Conservation (phyloP, 2,888 invertebrate species). For the Caenorhabditis panamensis region DNA sequence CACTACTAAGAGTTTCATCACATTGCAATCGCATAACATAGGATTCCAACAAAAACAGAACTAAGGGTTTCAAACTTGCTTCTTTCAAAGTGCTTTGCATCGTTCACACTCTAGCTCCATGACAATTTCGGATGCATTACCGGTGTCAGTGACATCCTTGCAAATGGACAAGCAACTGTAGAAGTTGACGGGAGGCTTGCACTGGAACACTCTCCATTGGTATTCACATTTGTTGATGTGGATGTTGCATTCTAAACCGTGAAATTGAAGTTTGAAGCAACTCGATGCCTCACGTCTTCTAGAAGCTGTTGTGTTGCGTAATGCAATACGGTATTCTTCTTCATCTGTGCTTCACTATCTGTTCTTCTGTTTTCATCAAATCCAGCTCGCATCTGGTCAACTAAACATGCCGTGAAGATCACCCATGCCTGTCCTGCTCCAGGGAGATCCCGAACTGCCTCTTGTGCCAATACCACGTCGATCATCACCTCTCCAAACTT, state of each 20-base stretch:
- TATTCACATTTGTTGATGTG: not conserved
- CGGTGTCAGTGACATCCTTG: constrained; percentile 39
- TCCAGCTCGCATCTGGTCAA: constrained; percentile 79
- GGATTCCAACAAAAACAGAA: no score
- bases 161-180: constrained; percentile 26
- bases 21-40: no score
- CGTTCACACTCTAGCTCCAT: no score
- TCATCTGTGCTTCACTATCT: constrained; percentile 61
- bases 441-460: constrained; percentile 79
- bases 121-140: not conserved
- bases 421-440: constrained; percentile 81
- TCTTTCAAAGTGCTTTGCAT: no score
- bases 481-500: constrained; percentile 80
- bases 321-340: constrained; percentile 72
- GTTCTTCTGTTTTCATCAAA: constrained; percentile 72
- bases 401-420: constrained; percentile 79
- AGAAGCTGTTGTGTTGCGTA: constrained; percentile 67
- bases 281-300: constrained; percentile 27
- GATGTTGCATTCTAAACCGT: constrained; percentile 24
- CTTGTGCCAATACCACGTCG: constrained; percentile 78
- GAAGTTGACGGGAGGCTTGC: constrained; percentile 37
- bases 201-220: constrained; percentile 39
- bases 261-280: not conserved
- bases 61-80: no score
- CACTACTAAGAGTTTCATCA: no score